phyloP scores from a whole-genome alignment of 1,140 invertebrate species.

The Pseudomyrmex concolor region DNA sequence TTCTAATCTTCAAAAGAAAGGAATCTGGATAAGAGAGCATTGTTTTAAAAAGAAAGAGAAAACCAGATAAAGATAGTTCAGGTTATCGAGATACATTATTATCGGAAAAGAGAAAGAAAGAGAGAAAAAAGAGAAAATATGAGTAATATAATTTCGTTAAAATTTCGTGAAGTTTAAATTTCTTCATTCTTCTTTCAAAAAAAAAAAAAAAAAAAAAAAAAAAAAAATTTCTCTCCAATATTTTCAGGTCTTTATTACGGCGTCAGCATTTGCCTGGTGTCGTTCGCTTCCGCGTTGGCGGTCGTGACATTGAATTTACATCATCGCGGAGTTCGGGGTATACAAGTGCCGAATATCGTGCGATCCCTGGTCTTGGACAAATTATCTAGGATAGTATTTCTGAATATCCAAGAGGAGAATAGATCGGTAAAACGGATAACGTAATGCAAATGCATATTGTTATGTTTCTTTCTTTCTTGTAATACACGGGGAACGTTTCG shows the following conservation, averaged over 20 bases:
- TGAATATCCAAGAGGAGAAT: conserved; percentile 79
- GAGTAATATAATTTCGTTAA: too few species aligned
- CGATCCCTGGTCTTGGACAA: conserved; percentile 89
- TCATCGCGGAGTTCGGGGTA: conserved; percentile 92
- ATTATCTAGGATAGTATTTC: conserved; percentile 87
- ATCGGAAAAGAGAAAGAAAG: neutral
- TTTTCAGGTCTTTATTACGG: conserved; percentile 94
- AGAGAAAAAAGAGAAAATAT: conserved; percentile 10
- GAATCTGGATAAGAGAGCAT: neutral
- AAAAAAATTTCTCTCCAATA: too few species aligned
- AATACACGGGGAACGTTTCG: conserved; percentile 5
- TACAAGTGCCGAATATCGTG: conserved; percentile 89
- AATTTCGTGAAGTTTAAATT: too few species aligned
- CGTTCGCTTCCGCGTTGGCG: conserved; percentile 94
- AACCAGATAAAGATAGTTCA: conserved; percentile 6
- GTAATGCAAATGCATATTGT: conserved; percentile 45
- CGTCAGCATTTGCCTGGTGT: conserved; percentile 95
- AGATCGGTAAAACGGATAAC: conserved; percentile 61
- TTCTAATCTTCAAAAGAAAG: conserved; percentile 35
- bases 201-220: too few species aligned
- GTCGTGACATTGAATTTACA: conserved; percentile 95
- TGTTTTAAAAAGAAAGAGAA: conserved; percentile 24
- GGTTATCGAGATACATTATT: neutral
- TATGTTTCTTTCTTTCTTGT: neutral
- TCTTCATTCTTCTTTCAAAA: too few species aligned